These are phyloP conservation scores for Malacoctenus gilli DNA, from an alignment of 2,797 vertebrate species.

Conservation along the genomic window DNA sequence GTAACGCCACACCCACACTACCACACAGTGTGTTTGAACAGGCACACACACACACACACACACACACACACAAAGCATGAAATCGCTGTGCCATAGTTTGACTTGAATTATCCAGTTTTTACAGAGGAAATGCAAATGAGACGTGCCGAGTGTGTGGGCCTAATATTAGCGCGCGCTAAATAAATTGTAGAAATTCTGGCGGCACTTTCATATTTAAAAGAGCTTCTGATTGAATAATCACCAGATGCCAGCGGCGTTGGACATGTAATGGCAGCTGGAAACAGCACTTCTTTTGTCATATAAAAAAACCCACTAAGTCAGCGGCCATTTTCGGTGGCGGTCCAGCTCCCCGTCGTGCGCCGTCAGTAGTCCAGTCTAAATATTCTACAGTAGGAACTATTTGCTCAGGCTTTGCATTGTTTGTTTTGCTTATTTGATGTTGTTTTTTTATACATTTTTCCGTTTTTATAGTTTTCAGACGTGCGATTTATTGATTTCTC, in stretches of 20 bases:
- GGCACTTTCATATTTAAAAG: constrained; percentile 34
- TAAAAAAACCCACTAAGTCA: constrained; percentile 13
- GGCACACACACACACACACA: constrained; percentile 58
- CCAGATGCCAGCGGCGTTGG: constrained; percentile 8
- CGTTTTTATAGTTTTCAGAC: background rate
- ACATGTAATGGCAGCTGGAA: constrained; percentile 27
- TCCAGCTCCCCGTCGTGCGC: background rate
- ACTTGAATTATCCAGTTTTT: constrained; percentile 75
- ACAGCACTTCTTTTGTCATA: constrained; percentile 10
- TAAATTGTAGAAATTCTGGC: constrained; percentile 45
- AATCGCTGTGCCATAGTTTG: constrained; percentile 72
- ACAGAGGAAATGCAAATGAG: constrained; percentile 69
- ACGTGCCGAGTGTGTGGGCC: constrained; percentile 43
- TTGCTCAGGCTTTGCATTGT: background rate
- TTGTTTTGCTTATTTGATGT: no score
- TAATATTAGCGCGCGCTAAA: constrained; percentile 60
- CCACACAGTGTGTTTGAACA: constrained; percentile 82
- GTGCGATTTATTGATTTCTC: background rate
- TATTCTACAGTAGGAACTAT: constrained; percentile 13
- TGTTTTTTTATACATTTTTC: background rate
- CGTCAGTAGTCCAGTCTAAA: background rate
- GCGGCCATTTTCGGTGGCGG: background rate
- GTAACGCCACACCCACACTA: constrained; percentile 85
- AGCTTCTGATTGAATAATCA: constrained; percentile 22
- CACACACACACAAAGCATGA: constrained; percentile 34